Percentiles rank a stretch among this genome's conserved stretches.
phyloP scores from a whole-genome alignment of 2,888 invertebrate genomes.

The Smittia aterrima region DNA sequence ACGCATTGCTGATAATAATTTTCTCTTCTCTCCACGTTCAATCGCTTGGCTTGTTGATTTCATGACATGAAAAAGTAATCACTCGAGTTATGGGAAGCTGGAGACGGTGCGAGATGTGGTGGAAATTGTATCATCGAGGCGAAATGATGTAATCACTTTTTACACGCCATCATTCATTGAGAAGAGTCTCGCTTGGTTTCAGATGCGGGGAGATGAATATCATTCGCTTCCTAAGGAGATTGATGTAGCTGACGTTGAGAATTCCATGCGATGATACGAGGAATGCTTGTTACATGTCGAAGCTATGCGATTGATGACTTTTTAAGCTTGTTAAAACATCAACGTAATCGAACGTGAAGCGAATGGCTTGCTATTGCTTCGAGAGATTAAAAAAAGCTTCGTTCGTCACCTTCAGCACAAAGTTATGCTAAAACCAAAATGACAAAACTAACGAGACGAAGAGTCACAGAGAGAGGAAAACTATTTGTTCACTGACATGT shows the following conservation, averaged over 20 bases:
- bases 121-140: background rate
- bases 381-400: no score
- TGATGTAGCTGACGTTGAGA: background rate
- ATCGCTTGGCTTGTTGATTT: conserved; percentile 18
- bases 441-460: no score
- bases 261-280: background rate
- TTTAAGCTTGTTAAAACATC: background rate
- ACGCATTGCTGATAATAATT: background rate
- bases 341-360: no score
- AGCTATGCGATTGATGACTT: background rate
- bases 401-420: no score
- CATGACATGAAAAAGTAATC: conserved; percentile 20
- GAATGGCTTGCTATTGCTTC: no score
- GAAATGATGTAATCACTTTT: conserved; percentile 17
- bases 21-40: background rate
- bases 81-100: background rate
- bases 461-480: no score
- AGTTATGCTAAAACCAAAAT: no score
- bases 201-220: background rate
- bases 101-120: background rate
- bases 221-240: background rate
- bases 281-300: background rate
- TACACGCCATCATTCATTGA: background rate
- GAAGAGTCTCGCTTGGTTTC: background rate
- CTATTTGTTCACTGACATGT: background rate